Percentiles rank a stretch among this genome's conserved stretches.
phyloP scores from a whole-genome alignment of 2,113 vertebrate genomes.

The Cromileptes altivelis region DNA sequence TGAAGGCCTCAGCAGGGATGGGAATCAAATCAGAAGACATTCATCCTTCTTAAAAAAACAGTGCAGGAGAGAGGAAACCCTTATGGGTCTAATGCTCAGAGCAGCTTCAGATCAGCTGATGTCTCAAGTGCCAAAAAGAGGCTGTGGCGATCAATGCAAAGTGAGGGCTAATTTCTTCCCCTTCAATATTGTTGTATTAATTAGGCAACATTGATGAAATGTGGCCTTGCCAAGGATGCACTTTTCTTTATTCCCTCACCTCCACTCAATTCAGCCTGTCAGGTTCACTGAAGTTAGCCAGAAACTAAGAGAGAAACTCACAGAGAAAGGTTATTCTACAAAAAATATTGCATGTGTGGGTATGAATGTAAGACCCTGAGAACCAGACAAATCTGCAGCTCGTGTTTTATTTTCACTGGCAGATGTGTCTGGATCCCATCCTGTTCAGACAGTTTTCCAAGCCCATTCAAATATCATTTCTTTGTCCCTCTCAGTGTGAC shows the following conservation, averaged over 20 bases:
- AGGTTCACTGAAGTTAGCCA: neutral
- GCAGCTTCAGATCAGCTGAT: constrained; percentile 1
- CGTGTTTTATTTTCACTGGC: no score
- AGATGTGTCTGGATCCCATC: no score
- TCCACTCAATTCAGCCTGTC: neutral
- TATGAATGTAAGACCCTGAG: no score
- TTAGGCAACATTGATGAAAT: neutral
- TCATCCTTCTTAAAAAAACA: constrained; percentile 2
- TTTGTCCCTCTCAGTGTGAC: no score
- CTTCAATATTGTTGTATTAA: neutral
- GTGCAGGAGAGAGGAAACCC: constrained; percentile 22
- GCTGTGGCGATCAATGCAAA: neutral
- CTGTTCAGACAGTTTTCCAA: no score
- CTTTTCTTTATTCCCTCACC: neutral
- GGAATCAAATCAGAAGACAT: neutral
- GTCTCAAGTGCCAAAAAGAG: constrained; percentile 10
- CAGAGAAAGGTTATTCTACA: neutral
- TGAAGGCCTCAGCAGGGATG: neutral
- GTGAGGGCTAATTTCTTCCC: constrained; percentile 6
- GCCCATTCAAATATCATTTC: no score
- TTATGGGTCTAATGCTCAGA: neutral
- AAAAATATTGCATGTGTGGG: no score
- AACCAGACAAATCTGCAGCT: no score
- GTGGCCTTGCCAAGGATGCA: neutral
- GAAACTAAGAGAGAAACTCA: neutral